A percentile compares a stretch with the other conserved stretches of the same genome.
These are phyloP conservation scores for Keiferia lycopersicella DNA, from an alignment of 2,888 invertebrate species.

Conservation along the genomic window DNA sequence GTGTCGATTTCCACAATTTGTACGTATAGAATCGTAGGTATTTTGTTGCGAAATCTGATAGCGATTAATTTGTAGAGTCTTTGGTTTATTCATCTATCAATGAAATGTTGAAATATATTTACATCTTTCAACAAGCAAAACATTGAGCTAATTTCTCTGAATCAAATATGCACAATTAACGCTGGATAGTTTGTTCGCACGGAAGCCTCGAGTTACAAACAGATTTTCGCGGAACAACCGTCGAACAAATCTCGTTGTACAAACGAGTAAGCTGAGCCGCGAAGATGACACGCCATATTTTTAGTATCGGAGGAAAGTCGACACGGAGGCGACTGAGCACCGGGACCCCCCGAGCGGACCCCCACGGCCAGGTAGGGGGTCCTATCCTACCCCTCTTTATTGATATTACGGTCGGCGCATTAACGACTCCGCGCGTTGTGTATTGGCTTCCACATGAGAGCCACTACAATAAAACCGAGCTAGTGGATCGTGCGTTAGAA, in stretches of 20 bases:
- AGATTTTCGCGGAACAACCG: constrained; percentile 52
- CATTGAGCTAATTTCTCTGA: no score
- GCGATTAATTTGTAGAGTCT: no score
- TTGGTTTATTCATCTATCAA: no score
- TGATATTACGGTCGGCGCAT: constrained; percentile 71
- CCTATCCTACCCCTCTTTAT: constrained; percentile 57
- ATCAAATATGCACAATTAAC: no score
- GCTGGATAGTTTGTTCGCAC: background rate
- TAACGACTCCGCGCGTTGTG: constrained; percentile 66
- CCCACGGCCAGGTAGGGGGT: constrained; percentile 40
- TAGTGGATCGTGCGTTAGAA: constrained; percentile 46
- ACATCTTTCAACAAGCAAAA: no score
- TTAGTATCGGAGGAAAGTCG: constrained; percentile 68
- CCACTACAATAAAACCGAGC: constrained; percentile 61
- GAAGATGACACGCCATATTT: constrained; percentile 74
- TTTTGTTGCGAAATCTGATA: background rate
- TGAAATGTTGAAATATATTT: no score
- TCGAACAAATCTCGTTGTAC: constrained; percentile 58
- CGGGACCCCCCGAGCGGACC: constrained; percentile 1
- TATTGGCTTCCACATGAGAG: constrained; percentile 62
- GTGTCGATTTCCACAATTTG: background rate
- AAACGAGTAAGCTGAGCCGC: constrained; percentile 66
- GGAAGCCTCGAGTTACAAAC: constrained; percentile 44
- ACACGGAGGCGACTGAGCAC: constrained; percentile 56
- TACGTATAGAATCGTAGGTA: background rate